Conservation (phyloP, 2,888 invertebrate species). For the Helobdella robusta region DNA sequence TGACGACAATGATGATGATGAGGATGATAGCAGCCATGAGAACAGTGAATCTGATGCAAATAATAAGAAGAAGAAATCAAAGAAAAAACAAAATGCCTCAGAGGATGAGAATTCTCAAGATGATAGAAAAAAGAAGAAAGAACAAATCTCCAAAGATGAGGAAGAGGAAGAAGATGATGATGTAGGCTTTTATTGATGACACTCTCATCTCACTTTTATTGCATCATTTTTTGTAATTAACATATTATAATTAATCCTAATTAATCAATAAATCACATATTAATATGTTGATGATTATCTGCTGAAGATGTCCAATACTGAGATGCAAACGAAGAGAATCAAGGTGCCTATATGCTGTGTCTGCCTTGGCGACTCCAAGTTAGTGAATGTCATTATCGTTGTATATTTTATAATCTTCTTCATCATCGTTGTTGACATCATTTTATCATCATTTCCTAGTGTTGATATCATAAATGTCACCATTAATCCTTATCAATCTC, state of each 20-base stretch:
- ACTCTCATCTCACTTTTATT: no score
- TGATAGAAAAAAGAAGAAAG: constrained; percentile 6
- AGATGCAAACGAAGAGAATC: neutral
- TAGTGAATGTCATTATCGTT: neutral
- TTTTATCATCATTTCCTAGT: no score
- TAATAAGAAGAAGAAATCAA: constrained; percentile 24
- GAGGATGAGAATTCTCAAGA: constrained; percentile 26
- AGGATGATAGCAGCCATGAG: constrained; percentile 52
- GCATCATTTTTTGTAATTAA: no score
- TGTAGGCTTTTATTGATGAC: no score
- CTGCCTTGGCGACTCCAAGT: constrained; percentile 52
- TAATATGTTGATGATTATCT: no score
- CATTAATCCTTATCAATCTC: neutral
- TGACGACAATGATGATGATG: constrained; percentile 64
- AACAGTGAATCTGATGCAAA: constrained; percentile 30
- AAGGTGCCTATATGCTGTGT: constrained; percentile 69
- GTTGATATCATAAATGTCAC: neutral
- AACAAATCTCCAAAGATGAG: neutral
- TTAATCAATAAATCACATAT: no score
- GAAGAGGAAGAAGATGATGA: neutral
- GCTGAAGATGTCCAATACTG: no score
- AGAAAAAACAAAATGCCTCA: neutral
- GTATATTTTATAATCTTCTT: neutral
- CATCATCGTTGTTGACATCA: no score
- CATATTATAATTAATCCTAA: no score